Base-by-base conservation (phyloP, 2,888 invertebrate genomes). In the Cremastobaeus sp. region DNA sequence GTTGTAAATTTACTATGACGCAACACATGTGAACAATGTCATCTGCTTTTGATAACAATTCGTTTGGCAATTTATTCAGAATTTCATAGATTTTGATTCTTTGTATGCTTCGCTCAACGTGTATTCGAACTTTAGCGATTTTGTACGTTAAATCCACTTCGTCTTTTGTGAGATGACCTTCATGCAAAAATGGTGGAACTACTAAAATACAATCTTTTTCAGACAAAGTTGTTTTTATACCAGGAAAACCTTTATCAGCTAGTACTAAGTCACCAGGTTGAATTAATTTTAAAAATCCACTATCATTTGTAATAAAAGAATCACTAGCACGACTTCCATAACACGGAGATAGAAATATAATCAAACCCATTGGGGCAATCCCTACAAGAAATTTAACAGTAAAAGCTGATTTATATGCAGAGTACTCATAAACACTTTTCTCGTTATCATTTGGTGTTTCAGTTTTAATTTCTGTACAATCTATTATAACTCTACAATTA, bases 381-480 rank as follows among this genome's bases (percentile, higher is more conserved):
- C 68, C 80, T 1, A 79, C 66, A 30, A 77, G 47, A 76, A 79
- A 77, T 50, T 78, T 79, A 0, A 76, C 30, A 15, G 77, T 77
- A 39, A 65, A 70, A 34, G 55, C 55, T 50, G 66, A 54, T 62
- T 80, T 77, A 32, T 76, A 75, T 45, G 66, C 52, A 1, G 79
- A 79, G 41, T 78, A 76, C 65, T 77, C 60, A 28, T 60, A 72
- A 37, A 77, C 62, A 60, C 52, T 25, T 8, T 76, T 43, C 47
- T 78, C 70, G 28, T 68, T 34, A 35, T 18, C 37, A 14, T 72
- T 57, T 21, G 80, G 75, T 28, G 52, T 37, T 64, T 79, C 74
- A 11, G 72, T 76, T 50, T 77, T 59, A 1, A 78, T 34, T 72
- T 79, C 76, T 14, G 77, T 78, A 35, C 79, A 78, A 25, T 80